These are phyloP conservation scores for Toxotes lorentzi DNA, from an alignment of 2,797 vertebrate species.

Conservation along the genomic window DNA sequence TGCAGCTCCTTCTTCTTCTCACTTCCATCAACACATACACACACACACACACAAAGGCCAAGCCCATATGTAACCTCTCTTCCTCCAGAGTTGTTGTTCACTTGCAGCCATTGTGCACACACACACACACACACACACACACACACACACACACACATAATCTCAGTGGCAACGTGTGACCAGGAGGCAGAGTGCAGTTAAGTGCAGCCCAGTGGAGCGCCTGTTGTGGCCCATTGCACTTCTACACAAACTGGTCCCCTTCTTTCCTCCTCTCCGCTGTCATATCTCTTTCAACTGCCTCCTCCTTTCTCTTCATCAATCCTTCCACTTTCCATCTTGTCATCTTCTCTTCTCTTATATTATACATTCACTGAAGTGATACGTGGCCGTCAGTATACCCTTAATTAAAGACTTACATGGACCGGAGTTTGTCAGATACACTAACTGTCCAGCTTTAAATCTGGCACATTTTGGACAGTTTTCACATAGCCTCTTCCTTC, in stretches of 20 bases:
- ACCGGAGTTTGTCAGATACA: conserved; percentile 14
- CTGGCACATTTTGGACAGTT: conserved; percentile 42
- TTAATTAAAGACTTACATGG: conserved; percentile 16
- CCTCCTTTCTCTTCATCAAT: conserved; percentile 11
- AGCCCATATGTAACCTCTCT: conserved; percentile 47
- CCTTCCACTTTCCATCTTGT: conserved; percentile 1
- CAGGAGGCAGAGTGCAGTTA: conserved; percentile 47
- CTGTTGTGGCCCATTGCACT: conserved; percentile 42
- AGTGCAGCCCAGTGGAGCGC: conserved; percentile 50
- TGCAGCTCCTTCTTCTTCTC: conserved; percentile 58
- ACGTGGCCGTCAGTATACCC: background rate
- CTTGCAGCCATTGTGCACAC: conserved; percentile 18
- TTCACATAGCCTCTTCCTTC: conserved; percentile 43
- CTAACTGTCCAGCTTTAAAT: conserved; percentile 25
- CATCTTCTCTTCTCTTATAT: background rate
- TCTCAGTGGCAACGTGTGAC: conserved; percentile 40
- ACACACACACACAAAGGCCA: conserved; percentile 48
- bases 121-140: conserved; percentile 1
- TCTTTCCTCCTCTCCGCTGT: conserved; percentile 32
- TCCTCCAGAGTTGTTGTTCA: conserved; percentile 63
- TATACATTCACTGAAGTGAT: background rate
- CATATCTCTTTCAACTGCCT: conserved; percentile 22
- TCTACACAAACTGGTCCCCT: conserved; percentile 28
- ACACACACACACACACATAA: conserved; percentile 9
- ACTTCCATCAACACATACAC: conserved; percentile 52